Conservation (phyloP, 2,797 vertebrate genomes). For the Hozukius guyotensis region DNA sequence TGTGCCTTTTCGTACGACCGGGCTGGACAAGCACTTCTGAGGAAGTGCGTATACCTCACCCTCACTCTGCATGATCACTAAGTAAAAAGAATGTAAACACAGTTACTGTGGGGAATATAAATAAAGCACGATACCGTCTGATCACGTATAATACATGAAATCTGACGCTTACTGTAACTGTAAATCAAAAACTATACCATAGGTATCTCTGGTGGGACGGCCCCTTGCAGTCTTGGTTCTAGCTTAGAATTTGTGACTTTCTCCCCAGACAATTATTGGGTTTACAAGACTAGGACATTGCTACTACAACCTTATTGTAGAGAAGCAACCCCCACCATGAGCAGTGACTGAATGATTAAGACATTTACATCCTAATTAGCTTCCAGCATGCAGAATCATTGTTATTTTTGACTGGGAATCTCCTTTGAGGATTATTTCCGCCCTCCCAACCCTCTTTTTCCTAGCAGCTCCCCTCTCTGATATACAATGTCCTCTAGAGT, state of each 20-base stretch:
- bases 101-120: not conserved
- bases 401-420: slow-evolving; percentile 45
- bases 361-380: slow-evolving; percentile 14
- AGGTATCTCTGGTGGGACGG: not conserved
- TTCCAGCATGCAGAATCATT: not conserved
- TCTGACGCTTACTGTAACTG: not conserved
- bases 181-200: not conserved
- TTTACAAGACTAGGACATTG: not conserved
- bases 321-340: not conserved
- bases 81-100: not conserved
- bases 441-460: slow-evolving; percentile 8
- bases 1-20: too few species aligned
- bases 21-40: too few species aligned
- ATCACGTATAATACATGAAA: not conserved
- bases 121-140: not conserved
- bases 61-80: too few species aligned
- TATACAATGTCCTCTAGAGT: slow-evolving; percentile 64
- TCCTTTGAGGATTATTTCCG: slow-evolving; percentile 37
- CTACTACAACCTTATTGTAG: not conserved
- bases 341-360: not conserved
- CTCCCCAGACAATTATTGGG: not conserved
- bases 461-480: slow-evolving; percentile 44
- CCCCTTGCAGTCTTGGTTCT: not conserved
- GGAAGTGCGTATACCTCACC: too few species aligned
- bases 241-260: not conserved